These are phyloP conservation scores for Typhlomys cinereus DNA, from an alignment of 2,113 vertebrate genomes.

Conservation along the genomic window DNA sequence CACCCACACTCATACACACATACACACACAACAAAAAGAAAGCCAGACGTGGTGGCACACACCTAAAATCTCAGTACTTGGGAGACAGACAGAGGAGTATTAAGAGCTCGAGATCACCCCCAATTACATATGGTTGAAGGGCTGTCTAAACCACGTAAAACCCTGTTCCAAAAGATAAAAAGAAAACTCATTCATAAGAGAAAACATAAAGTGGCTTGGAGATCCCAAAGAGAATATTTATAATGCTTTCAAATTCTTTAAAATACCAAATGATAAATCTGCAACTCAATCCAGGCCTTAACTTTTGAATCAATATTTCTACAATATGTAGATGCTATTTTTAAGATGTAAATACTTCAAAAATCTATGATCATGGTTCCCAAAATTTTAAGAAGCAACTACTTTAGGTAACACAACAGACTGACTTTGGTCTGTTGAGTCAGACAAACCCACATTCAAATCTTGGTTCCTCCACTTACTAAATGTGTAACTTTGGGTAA, in stretches of 20 bases:
- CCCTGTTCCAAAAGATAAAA: neutral
- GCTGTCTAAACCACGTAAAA: neutral
- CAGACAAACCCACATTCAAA: constrained; percentile 33
- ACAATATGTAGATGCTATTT: neutral
- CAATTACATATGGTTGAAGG: neutral
- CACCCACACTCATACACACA: too few relatives aligned
- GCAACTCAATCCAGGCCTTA: neutral
- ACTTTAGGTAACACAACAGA: neutral
- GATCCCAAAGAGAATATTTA: neutral
- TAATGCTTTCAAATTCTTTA: neutral
- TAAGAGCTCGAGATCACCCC: neutral
- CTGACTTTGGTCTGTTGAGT: neutral
- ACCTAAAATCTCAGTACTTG: neutral
- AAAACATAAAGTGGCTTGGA: neutral
- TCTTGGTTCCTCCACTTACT: neutral
- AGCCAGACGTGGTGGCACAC: neutral
- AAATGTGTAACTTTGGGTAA: neutral
- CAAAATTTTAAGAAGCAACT: constrained; percentile 14
- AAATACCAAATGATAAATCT: constrained; percentile 1
- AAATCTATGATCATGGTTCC: neutral
- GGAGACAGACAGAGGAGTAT: neutral
- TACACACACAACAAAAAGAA: too few relatives aligned
- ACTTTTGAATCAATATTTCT: neutral
- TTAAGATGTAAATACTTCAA: neutral
- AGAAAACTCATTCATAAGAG: neutral